Base-by-base conservation (phyloP, 1,140 invertebrate species). In the Drosophila dunni region DNA sequence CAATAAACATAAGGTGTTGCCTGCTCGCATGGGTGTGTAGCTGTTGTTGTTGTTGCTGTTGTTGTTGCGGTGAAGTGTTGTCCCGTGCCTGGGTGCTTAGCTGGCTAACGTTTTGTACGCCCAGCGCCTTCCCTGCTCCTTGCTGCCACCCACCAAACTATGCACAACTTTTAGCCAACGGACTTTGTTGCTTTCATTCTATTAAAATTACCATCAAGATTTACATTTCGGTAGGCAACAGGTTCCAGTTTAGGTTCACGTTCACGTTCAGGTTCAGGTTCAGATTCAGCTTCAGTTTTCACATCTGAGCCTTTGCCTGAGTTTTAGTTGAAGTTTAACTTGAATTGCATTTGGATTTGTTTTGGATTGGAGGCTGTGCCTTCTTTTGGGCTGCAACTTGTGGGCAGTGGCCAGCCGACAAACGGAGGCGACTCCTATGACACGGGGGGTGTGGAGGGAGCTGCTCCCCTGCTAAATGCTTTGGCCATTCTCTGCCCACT, bases 141-240 rank as follows among this genome's bases (percentile, higher is more conserved):
- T 17, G 10, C 24, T 8, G 6, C 44, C n/a, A 15, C 33, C 34
- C 13, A 54, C n/a, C 13, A 29, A 11, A 2, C 46, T 15, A 17
- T 20, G 11, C 40, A 13, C 40, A 42, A n/a, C 40, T 11, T 42
- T 33, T 33, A 9, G 11, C n/a, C 89, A 91, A 90, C 89, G 90
- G 84, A 75, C 53, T 62, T 76, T 80, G 33, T 65, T 73, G 71
- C 81, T 71, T 82, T 91, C 24, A 29, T 91, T 91, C 90, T 90
- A 91, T 91, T 88, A 88, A 91, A 90, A 91, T 88, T 88, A 91
- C 86, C 78, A 91, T 91, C 90, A 90, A 91, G 85, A 91, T 90
- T 90, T 86, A 90, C 86, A 89, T 89, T 88, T 89, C 84, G 89
- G 84, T 88, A 83, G 84, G 84, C 79, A 88, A 88, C 84, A 88